A percentile compares a stretch with the other conserved stretches of the same genome.
phyloP scores from a whole-genome alignment of 2,888 invertebrate species.

The Ctenicera cuprea region DNA sequence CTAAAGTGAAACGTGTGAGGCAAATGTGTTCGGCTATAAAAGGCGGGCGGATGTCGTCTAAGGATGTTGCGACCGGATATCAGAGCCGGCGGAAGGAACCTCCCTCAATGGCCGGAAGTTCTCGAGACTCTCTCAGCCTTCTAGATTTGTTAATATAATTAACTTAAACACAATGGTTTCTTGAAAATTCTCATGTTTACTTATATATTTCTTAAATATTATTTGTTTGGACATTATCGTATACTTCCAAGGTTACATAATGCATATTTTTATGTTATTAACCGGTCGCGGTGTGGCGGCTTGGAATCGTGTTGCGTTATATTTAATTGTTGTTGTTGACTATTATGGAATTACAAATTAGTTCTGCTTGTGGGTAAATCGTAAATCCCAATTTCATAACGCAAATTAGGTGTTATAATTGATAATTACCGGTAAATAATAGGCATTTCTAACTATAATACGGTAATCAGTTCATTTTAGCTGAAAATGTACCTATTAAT shows the following conservation, averaged over 20 bases:
- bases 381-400: conserved; percentile 16
- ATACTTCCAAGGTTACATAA: conserved; percentile 39
- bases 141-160: conserved; percentile 57
- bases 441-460: too few relatives aligned
- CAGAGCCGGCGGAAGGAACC: conserved; percentile 57
- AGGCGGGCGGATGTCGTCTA: conserved; percentile 58
- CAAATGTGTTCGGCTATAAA: conserved; percentile 51
- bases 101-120: conserved; percentile 59
- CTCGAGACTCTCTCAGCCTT: conserved; percentile 56
- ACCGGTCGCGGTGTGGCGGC: neutral
- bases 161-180: conserved; percentile 44
- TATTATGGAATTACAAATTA: conserved; percentile 28
- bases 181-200: conserved; percentile 44
- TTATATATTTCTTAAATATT: conserved; percentile 9
- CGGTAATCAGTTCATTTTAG: neutral
- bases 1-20: conserved; percentile 41
- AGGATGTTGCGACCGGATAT: conserved; percentile 59
- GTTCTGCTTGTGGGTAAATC: conserved; percentile 26
- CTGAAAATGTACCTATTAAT: too few relatives aligned
- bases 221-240: conserved; percentile 34
- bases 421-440: too few relatives aligned
- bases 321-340: conserved; percentile 33
- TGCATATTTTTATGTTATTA: conserved; percentile 21
- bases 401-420: conserved; percentile 1
- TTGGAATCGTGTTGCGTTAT: conserved; percentile 25